Evolutionary conservation across 2,888 invertebrate species (phyloP).

Genomic region (Euplexia lucipara): DNA sequence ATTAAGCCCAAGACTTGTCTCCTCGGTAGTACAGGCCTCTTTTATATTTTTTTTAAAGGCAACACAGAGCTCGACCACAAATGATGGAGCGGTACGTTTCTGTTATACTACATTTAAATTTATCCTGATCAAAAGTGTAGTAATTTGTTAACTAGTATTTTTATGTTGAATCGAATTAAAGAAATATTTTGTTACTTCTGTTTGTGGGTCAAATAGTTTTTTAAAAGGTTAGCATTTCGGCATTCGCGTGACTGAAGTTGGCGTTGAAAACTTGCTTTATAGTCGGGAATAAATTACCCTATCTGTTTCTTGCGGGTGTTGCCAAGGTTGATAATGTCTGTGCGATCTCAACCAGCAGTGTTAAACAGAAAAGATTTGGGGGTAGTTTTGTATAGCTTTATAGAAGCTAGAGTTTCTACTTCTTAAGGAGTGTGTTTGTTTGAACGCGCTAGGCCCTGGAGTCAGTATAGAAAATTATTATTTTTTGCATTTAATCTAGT

Average conservation of each 20-base stretch:
- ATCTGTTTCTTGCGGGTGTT: slow-evolving; percentile 24
- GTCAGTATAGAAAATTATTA: no score
- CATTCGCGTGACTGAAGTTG: slow-evolving; percentile 19
- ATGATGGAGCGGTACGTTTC: slow-evolving; percentile 86
- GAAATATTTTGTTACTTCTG: slow-evolving; percentile 5
- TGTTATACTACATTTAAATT: slow-evolving; percentile 84
- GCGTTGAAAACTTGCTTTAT: slow-evolving; percentile 21
- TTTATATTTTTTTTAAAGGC: slow-evolving; percentile 86
- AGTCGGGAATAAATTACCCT: slow-evolving; percentile 12
- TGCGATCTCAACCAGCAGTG: slow-evolving; percentile 3
- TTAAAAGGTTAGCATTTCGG: neutral
- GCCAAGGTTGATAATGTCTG: neutral
- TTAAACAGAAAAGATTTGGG: neutral
- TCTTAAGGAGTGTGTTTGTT: no score
- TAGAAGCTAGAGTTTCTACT: no score
- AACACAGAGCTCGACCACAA: slow-evolving; percentile 76
- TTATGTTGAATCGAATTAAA: slow-evolving; percentile 50
- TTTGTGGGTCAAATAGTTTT: slow-evolving; percentile 38
- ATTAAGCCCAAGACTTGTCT: slow-evolving; percentile 67
- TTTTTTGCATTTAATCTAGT: no score
- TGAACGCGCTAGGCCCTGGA: no score
- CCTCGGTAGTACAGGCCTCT: slow-evolving; percentile 78
- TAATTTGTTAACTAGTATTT: slow-evolving; percentile 84
- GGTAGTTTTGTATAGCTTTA: no score
- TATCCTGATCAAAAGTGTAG: slow-evolving; percentile 83